Evolutionary conservation across 2,888 invertebrate genomes (phyloP).

Genomic region (Apeira syringaria): DNA sequence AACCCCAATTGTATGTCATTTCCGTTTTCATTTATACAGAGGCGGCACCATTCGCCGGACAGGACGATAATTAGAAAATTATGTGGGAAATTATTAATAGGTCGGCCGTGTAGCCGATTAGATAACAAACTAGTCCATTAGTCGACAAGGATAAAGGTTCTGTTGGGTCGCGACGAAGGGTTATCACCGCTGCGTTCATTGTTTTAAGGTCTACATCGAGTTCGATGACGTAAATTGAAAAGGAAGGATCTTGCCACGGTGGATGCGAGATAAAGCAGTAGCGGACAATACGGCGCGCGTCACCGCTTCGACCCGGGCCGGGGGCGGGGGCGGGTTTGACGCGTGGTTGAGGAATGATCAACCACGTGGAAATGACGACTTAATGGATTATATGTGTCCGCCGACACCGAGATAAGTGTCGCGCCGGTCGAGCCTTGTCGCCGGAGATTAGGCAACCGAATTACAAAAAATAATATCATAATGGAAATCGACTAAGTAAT

Average conservation of each 20-base stretch:
- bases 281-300: constrained; percentile 72
- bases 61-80: constrained; percentile 81
- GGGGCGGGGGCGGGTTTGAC: constrained; percentile 78
- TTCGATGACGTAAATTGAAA: constrained; percentile 45
- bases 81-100: constrained; percentile 81
- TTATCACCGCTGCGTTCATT: constrained; percentile 46
- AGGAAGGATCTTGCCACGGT: constrained; percentile 59
- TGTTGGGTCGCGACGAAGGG: constrained; percentile 33
- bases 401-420: constrained; percentile 81
- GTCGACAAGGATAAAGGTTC: constrained; percentile 63
- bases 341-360: constrained; percentile 82
- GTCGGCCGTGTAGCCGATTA: constrained; percentile 77
- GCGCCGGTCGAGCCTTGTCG: constrained; percentile 69
- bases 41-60: constrained; percentile 53
- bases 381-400: constrained; percentile 83
- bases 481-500: constrained; percentile 70
- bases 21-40: constrained; percentile 63
- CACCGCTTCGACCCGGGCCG: constrained; percentile 51
- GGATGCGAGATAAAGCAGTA: constrained; percentile 71
- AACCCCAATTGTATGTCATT: constrained; percentile 61
- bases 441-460: constrained; percentile 75
- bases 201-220: constrained; percentile 60
- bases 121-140: constrained; percentile 83
- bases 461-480: constrained; percentile 79
- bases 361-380: constrained; percentile 81